These are phyloP conservation scores for Diachasmimorpha longicaudata DNA, from an alignment of 1,140 invertebrate species.

Conservation along the genomic window DNA sequence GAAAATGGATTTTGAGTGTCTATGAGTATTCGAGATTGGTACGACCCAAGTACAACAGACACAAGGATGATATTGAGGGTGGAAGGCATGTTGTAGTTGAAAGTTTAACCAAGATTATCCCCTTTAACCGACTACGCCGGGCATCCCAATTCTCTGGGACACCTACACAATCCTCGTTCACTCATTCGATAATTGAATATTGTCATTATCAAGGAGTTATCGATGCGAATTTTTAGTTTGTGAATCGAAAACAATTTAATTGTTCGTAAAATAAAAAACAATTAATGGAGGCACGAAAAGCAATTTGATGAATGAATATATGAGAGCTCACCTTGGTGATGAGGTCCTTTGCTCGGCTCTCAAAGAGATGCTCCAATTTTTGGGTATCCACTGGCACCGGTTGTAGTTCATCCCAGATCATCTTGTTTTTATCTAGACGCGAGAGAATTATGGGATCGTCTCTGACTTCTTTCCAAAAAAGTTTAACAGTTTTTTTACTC, in stretches of 20 bases:
- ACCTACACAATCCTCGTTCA: too few species aligned
- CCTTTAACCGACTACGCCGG: not conserved
- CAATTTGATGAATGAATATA: not conserved
- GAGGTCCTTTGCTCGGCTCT: slow-evolving; percentile 94
- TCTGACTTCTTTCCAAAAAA: slow-evolving; percentile 98
- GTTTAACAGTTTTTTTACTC: slow-evolving; percentile 97
- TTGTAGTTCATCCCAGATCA: slow-evolving; percentile 95
- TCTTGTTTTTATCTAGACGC: slow-evolving; percentile 69
- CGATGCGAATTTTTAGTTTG: not conserved
- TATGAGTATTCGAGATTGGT: not conserved
- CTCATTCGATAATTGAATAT: not conserved
- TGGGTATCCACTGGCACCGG: slow-evolving; percentile 87
- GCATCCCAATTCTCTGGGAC: not conserved
- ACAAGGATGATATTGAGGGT: not conserved
- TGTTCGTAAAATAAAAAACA: not conserved
- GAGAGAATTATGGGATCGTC: slow-evolving; percentile 81
- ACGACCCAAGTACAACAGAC: not conserved
- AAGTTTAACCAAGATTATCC: not conserved
- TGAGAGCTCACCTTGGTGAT: slow-evolving; percentile 80
- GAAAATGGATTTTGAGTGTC: not conserved
- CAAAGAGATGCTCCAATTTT: slow-evolving; percentile 96
- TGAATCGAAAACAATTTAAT: too few species aligned
- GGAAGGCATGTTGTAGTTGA: too few species aligned
- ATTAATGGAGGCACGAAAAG: not conserved
- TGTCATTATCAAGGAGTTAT: not conserved